Base-by-base conservation (phyloP, 2,113 vertebrate species). In the Porphyrio hochstetteri region DNA sequence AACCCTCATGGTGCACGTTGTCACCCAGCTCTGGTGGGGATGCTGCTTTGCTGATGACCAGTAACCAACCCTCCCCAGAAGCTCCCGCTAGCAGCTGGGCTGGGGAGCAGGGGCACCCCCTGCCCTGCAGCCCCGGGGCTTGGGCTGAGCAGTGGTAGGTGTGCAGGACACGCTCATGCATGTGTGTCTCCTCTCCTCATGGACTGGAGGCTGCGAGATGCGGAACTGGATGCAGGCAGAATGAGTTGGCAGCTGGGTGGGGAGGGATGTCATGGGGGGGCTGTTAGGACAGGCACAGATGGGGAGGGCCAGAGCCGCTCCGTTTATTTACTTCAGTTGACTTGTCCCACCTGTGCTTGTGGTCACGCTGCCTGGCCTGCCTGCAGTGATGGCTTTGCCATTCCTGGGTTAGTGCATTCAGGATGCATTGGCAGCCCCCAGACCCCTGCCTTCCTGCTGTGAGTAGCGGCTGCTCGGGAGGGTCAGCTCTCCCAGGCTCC, bases 121-220 rank as follows among this genome's bases (percentile, higher is more conserved):
- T 48, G 78, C 61, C 27, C 82, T 29, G 55, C 29, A 59, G 68
- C 53, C 27, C 17, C 1, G 0, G 29, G 36, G 19, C 25, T 56
- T 2, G 15, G 46, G 52, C 15, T 5, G 64, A 70, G 64, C 76
- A 2, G 7, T 4, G 4, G 11, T 11, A 1, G 55, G 8, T n/a
- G 38, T 36, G 38, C 3, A 3, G 46, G 21, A 48, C n/a, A 4
- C 1, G 6, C 36, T 63, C 1, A 0, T 38, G 71, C 36, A n/a
- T 2, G 2, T 0, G 1, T 0, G 1, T 36, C 36, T 64, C 40
- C 20, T 48, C 46, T 61, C 36, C n/a, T 76, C 5, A 0, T 15
- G 31, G 8, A 42, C 28, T n/a, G 28, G 67, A 60, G 48, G 44
- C 63, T 86, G 38, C 0, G 0, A 56, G 69, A 48, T 67, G 71